Evolutionary conservation across 2,113 vertebrate species (phyloP).

Genomic region (Tiliqua scincoides): DNA sequence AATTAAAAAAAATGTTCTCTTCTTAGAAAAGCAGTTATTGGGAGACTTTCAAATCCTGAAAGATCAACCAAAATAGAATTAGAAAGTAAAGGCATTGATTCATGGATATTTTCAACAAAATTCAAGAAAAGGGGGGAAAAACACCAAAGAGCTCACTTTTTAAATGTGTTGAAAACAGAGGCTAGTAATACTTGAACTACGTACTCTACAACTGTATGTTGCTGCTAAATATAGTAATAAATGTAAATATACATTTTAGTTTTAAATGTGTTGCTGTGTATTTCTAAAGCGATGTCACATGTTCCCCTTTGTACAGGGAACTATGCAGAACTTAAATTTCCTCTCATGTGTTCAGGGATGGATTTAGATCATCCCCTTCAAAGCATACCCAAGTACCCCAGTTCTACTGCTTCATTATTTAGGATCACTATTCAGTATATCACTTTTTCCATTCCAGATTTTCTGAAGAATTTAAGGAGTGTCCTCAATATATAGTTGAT

Average conservation of each 20-base stretch:
- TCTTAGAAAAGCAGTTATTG: background rate
- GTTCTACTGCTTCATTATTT: background rate
- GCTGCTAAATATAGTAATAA: background rate
- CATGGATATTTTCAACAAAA: background rate
- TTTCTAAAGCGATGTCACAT: background rate
- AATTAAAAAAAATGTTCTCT: too few species aligned
- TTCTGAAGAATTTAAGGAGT: conserved; percentile 52
- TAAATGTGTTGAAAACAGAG: background rate
- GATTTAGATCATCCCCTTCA: background rate
- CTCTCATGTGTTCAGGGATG: background rate
- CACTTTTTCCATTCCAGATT: conserved; percentile 37
- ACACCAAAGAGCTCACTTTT: background rate
- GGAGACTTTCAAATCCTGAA: background rate
- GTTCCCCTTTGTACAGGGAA: background rate
- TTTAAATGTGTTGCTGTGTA: background rate
- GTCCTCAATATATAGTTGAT: conserved; percentile 54
- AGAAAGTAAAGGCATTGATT: background rate
- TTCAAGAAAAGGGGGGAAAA: background rate
- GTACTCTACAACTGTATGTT: background rate
- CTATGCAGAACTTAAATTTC: background rate
- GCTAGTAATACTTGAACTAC: background rate
- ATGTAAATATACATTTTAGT: background rate
- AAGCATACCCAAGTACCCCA: background rate
- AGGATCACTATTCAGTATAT: background rate
- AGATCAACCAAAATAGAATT: background rate